These are phyloP conservation scores for Psammodynastes pulverulentus DNA, from an alignment of 2,113 vertebrate species.

Conservation along the genomic window DNA sequence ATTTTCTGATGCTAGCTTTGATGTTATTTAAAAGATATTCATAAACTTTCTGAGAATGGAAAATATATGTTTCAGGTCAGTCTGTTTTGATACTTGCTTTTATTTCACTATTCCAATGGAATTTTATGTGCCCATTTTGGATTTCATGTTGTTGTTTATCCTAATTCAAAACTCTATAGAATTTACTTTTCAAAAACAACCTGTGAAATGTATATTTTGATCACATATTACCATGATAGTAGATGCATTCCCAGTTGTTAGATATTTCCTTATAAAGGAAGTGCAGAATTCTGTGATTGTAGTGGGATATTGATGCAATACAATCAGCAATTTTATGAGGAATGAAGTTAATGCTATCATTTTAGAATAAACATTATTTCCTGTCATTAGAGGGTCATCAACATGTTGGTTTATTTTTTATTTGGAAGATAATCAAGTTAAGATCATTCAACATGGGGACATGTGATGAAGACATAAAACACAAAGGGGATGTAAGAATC, in stretches of 20 bases:
- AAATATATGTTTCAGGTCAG: conserved; percentile 3
- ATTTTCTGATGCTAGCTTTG: background rate
- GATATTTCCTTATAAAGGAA: background rate
- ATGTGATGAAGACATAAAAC: background rate
- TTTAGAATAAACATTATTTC: background rate
- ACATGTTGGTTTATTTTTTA: background rate
- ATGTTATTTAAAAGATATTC: background rate
- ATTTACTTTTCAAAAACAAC: background rate
- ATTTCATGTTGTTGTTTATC: conserved; percentile 10
- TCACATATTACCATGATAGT: fast-evolving
- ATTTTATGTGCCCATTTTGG: background rate
- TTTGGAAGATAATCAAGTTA: background rate
- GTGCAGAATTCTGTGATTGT: background rate
- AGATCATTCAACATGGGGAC: background rate
- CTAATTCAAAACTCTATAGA: background rate
- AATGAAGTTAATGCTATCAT: background rate
- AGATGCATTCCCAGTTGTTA: background rate
- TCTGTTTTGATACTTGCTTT: background rate
- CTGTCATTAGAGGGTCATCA: background rate
- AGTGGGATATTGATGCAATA: background rate
- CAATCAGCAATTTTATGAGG: background rate
- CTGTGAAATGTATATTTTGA: background rate
- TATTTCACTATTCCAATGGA: background rate
- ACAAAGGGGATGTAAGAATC: background rate
- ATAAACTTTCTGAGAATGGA: background rate